Percentiles rank a stretch among this genome's conserved stretches.
Conservation (phyloP, 2,113 vertebrate genomes). For the Psettodes erumei region DNA sequence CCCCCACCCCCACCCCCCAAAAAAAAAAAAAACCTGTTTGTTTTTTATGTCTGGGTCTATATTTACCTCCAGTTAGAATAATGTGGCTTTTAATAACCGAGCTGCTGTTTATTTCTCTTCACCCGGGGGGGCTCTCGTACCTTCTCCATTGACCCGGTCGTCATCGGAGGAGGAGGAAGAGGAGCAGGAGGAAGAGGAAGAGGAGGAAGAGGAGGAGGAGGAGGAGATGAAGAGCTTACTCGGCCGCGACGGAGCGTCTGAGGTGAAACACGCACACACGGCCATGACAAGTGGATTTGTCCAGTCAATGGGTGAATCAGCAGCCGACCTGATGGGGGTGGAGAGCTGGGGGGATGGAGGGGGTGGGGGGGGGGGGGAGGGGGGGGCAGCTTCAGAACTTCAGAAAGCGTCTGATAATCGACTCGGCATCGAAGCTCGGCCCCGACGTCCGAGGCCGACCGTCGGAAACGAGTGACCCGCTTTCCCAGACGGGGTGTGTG, state of each 20-base stretch:
- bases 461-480: constrained; percentile 73
- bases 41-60: too few species aligned
- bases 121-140: constrained; percentile 20
- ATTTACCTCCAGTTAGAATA: too few species aligned
- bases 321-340: constrained; percentile 31
- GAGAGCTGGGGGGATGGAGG: constrained; percentile 11
- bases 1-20: too few species aligned
- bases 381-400: constrained; percentile 48
- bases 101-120: too few species aligned
- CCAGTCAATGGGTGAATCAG: constrained; percentile 68
- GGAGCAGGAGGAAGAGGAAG: too few species aligned
- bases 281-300: constrained; percentile 57
- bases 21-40: too few species aligned
- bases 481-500: constrained; percentile 72
- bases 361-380: neutral
- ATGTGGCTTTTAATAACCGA: too few species aligned
- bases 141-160: too few species aligned
- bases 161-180: too few species aligned
- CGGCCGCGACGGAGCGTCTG: constrained; percentile 10
- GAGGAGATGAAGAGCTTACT: constrained; percentile 18
- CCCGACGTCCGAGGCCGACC: constrained; percentile 61
- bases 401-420: too few species aligned
- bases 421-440: too few species aligned
- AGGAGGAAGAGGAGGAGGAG: too few species aligned
- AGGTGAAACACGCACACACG: constrained; percentile 53